Conservation (phyloP, 35 echinoderm and acorn worm species). For the Holothuria glaberrima region DNA sequence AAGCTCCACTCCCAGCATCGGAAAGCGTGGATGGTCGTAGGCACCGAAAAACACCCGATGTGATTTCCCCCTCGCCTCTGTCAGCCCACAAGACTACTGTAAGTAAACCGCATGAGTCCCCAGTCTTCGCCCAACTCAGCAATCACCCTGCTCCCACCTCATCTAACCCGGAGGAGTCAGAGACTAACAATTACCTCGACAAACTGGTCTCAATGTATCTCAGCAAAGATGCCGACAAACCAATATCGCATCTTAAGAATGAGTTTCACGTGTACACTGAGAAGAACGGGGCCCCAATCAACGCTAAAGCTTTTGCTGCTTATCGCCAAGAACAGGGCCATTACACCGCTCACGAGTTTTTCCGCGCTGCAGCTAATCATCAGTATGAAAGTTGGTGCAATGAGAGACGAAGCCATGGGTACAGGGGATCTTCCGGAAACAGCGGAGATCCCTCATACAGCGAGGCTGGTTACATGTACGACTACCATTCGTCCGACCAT, state of each 20-base stretch:
- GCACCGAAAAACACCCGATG: not conserved
- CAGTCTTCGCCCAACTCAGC: constrained; percentile 62
- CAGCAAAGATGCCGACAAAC: constrained; percentile 80
- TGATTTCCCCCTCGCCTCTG: not conserved
- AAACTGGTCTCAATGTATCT: constrained; percentile 96
- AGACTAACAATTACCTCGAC: constrained; percentile 88
- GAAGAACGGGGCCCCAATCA: constrained; percentile 37
- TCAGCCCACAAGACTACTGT: not conserved
- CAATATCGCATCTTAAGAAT: constrained; percentile 86
- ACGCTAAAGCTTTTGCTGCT: constrained; percentile 31
- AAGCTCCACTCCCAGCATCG: not conserved
- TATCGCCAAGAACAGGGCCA: constrained; percentile 57
- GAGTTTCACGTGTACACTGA: constrained; percentile 97
- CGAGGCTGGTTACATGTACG: constrained; percentile 5
- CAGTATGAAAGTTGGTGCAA: constrained; percentile 48
- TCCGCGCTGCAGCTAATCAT: constrained; percentile 5
- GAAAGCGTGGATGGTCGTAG: not conserved
- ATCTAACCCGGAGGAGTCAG: constrained; percentile 62
- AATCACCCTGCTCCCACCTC: constrained; percentile 8
- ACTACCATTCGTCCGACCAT: constrained; percentile 17
- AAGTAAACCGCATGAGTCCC: constrained; percentile 26
- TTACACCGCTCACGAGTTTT: constrained; percentile 57
- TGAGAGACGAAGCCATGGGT: constrained; percentile 6
- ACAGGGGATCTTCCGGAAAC: not conserved
- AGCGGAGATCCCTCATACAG: not conserved